Percentiles rank a stretch among this genome's conserved stretches.
phyloP scores from a whole-genome alignment of 2,797 vertebrate genomes.

The Cynopterus sphinx region DNA sequence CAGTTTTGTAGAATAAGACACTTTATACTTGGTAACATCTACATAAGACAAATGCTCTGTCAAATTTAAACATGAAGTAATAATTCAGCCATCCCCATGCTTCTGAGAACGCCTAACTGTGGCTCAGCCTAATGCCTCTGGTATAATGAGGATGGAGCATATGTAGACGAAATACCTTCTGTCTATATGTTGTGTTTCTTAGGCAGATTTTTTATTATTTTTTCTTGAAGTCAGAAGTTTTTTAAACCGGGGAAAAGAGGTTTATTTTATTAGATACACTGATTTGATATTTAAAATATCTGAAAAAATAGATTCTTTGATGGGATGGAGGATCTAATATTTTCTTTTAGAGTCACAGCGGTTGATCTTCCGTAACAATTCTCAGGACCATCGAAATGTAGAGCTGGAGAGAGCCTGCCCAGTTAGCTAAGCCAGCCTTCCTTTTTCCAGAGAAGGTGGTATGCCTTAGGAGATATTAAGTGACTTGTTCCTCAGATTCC shows the following conservation, averaged over 20 bases:
- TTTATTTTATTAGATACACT: background rate
- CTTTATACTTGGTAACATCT: background rate
- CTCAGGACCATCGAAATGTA: background rate
- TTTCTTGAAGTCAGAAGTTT: background rate
- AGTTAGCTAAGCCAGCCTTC: background rate
- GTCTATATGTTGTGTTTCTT: background rate
- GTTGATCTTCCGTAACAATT: background rate
- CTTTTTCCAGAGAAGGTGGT: background rate
- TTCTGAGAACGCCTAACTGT: background rate
- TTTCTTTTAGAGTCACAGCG: background rate
- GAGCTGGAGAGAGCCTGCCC: background rate
- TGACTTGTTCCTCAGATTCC: background rate
- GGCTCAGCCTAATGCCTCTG: background rate
- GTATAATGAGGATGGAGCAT: background rate
- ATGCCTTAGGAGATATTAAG: too few species aligned
- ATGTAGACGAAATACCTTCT: background rate
- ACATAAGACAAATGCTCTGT: background rate
- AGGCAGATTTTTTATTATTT: background rate
- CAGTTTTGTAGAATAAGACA: background rate
- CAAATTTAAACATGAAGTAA: background rate
- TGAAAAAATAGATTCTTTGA: background rate
- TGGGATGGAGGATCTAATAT: background rate
- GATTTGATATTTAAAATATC: background rate
- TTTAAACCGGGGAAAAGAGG: background rate
- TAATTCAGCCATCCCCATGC: background rate